phyloP scores from a whole-genome alignment of 2,888 invertebrate genomes.

The Venusia cambrica region DNA sequence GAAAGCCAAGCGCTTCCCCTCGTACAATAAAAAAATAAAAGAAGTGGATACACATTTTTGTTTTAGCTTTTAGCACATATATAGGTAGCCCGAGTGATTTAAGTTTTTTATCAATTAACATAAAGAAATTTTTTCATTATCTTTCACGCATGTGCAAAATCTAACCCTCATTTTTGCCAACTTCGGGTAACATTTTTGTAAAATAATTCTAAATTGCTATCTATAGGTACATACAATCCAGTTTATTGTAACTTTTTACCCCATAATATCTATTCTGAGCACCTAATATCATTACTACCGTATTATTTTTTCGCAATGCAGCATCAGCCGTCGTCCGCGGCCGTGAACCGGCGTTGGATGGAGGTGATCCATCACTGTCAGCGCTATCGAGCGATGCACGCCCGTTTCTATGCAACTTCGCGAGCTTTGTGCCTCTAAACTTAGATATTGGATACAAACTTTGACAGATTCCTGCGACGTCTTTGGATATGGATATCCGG shows the following conservation, averaged over 20 bases:
- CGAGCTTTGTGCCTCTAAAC: slow-evolving; percentile 26
- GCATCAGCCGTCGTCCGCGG: slow-evolving; percentile 42
- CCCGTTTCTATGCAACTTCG: slow-evolving; percentile 38
- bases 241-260: too few species aligned
- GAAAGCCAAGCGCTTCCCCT: too few species aligned
- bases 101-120: too few species aligned
- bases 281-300: slow-evolving; percentile 16
- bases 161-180: too few species aligned
- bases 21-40: too few species aligned
- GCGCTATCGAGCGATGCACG: slow-evolving; percentile 69
- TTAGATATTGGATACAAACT: slow-evolving; percentile 63
- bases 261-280: slow-evolving; percentile 3
- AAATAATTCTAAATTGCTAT: too few species aligned
- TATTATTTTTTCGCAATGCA: slow-evolving; percentile 31
- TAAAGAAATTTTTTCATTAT: too few species aligned
- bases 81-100: too few species aligned
- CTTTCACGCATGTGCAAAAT: too few species aligned
- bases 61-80: too few species aligned
- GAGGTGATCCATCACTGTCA: slow-evolving; percentile 72
- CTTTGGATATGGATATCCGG: slow-evolving; percentile 45
- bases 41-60: too few species aligned
- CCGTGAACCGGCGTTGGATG: slow-evolving; percentile 74
- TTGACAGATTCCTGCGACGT: slow-evolving; percentile 60
- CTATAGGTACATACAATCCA: too few species aligned
- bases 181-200: slow-evolving; percentile 1